phyloP scores from a whole-genome alignment of 2,113 vertebrate genomes.

The Pao palembangensis region DNA sequence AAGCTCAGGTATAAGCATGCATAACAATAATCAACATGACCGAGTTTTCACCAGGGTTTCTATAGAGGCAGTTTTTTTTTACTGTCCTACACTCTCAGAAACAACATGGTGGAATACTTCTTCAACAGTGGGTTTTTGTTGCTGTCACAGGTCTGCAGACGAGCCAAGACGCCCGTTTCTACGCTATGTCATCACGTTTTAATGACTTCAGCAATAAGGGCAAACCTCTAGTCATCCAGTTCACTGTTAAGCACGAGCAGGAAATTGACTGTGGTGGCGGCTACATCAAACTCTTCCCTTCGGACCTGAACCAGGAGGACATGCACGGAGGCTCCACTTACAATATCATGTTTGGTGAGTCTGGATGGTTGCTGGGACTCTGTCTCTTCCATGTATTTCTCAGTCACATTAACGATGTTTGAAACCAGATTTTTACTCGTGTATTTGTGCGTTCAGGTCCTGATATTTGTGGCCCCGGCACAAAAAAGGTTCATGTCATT shows the following conservation, averaged over 20 bases:
- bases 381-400: not conserved
- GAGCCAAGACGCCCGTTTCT: constrained; percentile 78
- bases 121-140: not conserved
- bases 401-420: not conserved
- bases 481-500: constrained; percentile 86
- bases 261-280: constrained; percentile 80
- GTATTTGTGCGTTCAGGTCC: constrained; percentile 69
- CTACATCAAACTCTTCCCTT: constrained; percentile 80
- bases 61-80: too few species aligned
- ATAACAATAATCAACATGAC: too few species aligned
- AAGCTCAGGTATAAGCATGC: too few species aligned
- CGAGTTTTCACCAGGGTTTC: too few species aligned
- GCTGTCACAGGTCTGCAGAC: constrained; percentile 73
- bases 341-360: constrained; percentile 82
- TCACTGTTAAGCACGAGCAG: constrained; percentile 83
- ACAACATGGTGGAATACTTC: too few species aligned
- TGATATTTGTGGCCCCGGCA: constrained; percentile 86
- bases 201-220: constrained; percentile 77
- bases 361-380: not conserved
- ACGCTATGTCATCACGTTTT: constrained; percentile 77
- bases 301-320: constrained; percentile 75
- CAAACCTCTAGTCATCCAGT: constrained; percentile 76
- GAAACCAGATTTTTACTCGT: not conserved
- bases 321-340: constrained; percentile 79
- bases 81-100: too few species aligned